Evolutionary conservation across 2,113 vertebrate genomes (phyloP).

Genomic region (Phasianus colchicus): DNA sequence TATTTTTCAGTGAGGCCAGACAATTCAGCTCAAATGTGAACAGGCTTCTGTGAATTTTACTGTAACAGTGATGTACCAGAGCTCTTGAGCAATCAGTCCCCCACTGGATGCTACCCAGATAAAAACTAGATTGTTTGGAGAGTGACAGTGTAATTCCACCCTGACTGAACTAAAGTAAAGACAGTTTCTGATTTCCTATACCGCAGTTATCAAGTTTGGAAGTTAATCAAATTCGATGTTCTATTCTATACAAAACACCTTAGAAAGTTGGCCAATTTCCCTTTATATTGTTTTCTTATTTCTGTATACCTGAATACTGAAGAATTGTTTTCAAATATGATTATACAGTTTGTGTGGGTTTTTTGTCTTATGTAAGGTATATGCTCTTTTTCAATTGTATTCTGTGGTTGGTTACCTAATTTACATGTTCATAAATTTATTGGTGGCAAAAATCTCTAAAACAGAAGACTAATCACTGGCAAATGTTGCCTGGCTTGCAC

Average conservation of each 20-base stretch:
- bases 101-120: neutral
- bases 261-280: neutral
- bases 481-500: neutral
- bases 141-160: neutral
- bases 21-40: neutral
- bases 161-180: neutral
- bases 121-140: neutral
- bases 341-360: neutral
- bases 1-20: neutral
- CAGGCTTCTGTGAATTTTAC: accelerated
- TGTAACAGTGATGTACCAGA: neutral
- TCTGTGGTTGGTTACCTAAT: slow-evolving; percentile 16
- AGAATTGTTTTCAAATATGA: neutral
- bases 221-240: neutral
- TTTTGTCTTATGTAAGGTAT: neutral
- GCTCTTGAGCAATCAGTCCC: neutral
- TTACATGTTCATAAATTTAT: slow-evolving; percentile 8
- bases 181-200: neutral
- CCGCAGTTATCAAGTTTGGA: neutral
- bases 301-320: neutral
- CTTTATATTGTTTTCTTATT: neutral
- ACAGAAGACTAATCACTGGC: neutral
- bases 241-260: neutral
- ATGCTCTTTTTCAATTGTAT: neutral
- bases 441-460: neutral